Base-by-base conservation (phyloP, 2,888 invertebrate genomes). In the Sericinus montela region DNA sequence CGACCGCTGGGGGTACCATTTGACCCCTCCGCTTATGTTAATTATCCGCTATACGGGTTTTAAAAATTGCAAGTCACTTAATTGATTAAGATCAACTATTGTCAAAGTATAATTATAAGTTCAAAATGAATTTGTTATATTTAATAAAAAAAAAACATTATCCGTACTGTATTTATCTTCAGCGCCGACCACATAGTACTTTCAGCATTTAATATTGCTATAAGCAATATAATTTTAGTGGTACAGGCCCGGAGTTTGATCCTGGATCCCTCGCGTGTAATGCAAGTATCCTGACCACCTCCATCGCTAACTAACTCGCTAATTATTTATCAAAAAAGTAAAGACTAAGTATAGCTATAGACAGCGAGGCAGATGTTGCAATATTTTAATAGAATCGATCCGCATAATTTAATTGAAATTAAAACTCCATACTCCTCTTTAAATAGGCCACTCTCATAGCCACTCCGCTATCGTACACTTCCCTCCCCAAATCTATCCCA, bases 11-110 rank as follows among this genome's bases (percentile, higher is more conserved):
- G 28, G 41, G 29, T 29, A 25, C 14, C 41, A 15, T 32, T 32
- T 32, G 32, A 32, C 32, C 34, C 49, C 44, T 34, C 35, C 41
- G 48, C 42, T 45, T 52, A n/a, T n/a, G n/a, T n/a, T n/a, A n/a
- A n/a, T n/a, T n/a, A n/a, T n/a, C n/a, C n/a, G n/a, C n/a, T 48
- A 52, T 52, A 41, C 45, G 48, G 35, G 28, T 45, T 48, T 52
- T 37, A 41, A 50, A 49, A 40, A 40, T 16, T 44, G 53, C 53
- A 47, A 50, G 53, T 56, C 56, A 56, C 45, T 30, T 41, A 35
- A 52, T 52, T 52, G 52, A 54, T 52, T 42, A 36, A 29, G 52
- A 54, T 47, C 29, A 16, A 28, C 25, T 48, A 48, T 42, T 45
- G 48, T 43, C 40, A 29, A 50, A 50, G 30, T 37, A 43, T 43